Conservation (phyloP, 2,888 invertebrate genomes). For the Campoplex capitator region DNA sequence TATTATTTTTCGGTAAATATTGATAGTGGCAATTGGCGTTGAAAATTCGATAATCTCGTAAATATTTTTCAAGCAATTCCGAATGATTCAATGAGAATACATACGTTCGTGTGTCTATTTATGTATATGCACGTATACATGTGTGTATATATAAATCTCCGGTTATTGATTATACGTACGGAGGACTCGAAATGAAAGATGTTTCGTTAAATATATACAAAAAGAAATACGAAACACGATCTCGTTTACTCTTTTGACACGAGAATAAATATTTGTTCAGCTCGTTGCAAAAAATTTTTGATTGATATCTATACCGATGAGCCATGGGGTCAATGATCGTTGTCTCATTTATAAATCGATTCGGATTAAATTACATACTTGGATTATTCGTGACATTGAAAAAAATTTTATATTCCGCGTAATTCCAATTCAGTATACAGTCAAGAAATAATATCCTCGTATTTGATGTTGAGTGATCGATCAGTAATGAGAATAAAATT, state of each 20-base stretch:
- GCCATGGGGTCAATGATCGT: conserved; percentile 33
- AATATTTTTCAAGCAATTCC: conserved; percentile 2
- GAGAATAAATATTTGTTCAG: conserved; percentile 40
- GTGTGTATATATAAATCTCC: conserved; percentile 11
- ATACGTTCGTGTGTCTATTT: not conserved
- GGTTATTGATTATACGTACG: conserved; percentile 28
- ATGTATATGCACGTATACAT: not conserved
- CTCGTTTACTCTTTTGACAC: conserved; percentile 9
- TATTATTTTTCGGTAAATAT: not conserved
- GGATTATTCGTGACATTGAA: not conserved
- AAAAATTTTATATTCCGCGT: not conserved
- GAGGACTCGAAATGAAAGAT: conserved; percentile 6
- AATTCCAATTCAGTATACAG: too few species aligned
- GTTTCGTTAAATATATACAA: not conserved
- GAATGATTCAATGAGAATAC: conserved; percentile 14
- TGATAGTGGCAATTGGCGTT: not conserved
- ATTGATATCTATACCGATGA: not conserved
- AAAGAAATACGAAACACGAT: not conserved
- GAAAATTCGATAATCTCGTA: not conserved
- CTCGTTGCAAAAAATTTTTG: not conserved
- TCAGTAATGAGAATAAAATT: not conserved
- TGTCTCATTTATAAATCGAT: not conserved
- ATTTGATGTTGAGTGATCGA: not conserved
- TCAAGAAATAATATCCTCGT: not conserved
- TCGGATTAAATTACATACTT: not conserved